Evolutionary conservation across 1,140 invertebrate genomes (phyloP).

Genomic region (Nephila pilipes): DNA sequence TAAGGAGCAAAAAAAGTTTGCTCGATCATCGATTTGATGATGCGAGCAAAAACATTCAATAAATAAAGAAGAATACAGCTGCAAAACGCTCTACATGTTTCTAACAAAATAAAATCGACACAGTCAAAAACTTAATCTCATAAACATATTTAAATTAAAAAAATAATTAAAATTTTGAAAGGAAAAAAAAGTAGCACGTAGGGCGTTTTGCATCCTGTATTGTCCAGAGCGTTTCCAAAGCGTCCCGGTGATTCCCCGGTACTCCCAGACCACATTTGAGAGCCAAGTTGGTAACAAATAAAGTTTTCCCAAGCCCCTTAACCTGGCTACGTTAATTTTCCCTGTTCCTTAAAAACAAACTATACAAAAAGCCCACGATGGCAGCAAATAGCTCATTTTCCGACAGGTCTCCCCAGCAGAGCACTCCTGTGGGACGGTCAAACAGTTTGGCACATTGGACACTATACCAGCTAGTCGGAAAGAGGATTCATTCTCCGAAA

Average conservation of each 20-base stretch:
- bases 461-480: conserved; percentile 75
- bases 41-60: conserved; percentile 7
- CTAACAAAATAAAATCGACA: not conserved
- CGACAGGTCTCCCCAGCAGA: conserved; percentile 46
- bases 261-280: conserved; percentile 72
- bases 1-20: not conserved
- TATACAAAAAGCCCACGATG: conserved; percentile 63
- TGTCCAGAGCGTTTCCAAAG: not conserved
- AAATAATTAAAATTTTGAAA: conserved; percentile 21
- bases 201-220: not conserved
- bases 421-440: not conserved
- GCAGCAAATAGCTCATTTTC: conserved; percentile 75
- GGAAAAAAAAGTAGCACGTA: not conserved
- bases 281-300: conserved; percentile 22
- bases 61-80: conserved; percentile 45
- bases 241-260: not conserved
- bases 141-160: not conserved
- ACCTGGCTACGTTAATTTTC: conserved; percentile 72
- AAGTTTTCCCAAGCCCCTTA: conserved; percentile 51
- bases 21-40: not conserved
- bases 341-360: conserved; percentile 61
- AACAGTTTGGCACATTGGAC: conserved; percentile 75
- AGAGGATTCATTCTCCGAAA: conserved; percentile 13
- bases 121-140: not conserved
- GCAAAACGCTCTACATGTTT: conserved; percentile 24